A percentile compares a stretch with the other conserved stretches of the same genome.
Evolutionary conservation across 2,888 invertebrate genomes (phyloP).

Genomic region (Julus scandinavius): DNA sequence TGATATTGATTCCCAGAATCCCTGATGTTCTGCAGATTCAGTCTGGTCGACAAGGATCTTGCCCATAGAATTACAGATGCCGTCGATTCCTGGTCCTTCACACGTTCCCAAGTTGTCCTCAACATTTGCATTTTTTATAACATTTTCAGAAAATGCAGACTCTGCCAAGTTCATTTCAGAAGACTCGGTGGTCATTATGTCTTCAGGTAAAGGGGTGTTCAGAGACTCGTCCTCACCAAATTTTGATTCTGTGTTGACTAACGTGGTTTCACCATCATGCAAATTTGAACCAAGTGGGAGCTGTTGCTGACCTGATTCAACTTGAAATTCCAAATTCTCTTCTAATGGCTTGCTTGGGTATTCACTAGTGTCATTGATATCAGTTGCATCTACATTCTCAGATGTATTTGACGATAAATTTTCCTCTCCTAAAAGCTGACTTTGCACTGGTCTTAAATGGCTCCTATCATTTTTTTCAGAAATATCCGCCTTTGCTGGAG

Average conservation of each 20-base stretch:
- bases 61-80: neutral
- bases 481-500: neutral
- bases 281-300: neutral
- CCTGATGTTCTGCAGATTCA: neutral
- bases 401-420: neutral
- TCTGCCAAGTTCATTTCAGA: neutral
- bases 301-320: neutral
- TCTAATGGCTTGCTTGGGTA: neutral
- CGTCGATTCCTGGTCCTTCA: conserved; percentile 4
- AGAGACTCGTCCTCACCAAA: neutral
- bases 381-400: neutral
- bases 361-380: neutral
- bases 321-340: neutral
- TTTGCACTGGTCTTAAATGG: too few relatives aligned
- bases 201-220: neutral
- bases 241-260: neutral
- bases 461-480: neutral
- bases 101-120: conserved; percentile 17
- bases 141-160: neutral
- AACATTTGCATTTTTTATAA: conserved; percentile 37
- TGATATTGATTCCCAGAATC: neutral
- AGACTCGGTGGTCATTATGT: neutral
- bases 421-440: neutral
- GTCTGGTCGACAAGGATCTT: neutral
- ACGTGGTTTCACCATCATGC: neutral